phyloP scores from a whole-genome alignment of 2,888 invertebrate species.

The Crossocerus cetratus region DNA sequence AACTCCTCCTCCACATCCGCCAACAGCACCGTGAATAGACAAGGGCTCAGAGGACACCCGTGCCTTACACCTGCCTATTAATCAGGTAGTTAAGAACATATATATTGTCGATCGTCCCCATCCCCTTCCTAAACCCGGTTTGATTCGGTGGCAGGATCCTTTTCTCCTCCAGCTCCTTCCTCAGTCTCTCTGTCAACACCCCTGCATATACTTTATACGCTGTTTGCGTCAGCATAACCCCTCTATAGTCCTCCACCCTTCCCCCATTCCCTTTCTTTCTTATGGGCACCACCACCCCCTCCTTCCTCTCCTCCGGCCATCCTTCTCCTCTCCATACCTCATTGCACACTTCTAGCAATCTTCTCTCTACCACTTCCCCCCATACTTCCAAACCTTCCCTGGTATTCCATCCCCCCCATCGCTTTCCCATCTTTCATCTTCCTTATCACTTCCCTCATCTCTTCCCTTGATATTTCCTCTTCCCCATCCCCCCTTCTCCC shows the following conservation, averaged over 20 bases:
- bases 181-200: too few relatives aligned
- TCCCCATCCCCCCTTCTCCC: background rate
- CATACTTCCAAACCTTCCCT: background rate
- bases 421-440: background rate
- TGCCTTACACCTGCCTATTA: too few relatives aligned
- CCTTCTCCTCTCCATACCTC: conserved; percentile 7
- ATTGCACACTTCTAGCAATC: background rate
- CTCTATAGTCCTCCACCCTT: background rate
- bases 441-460: background rate
- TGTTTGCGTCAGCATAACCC: background rate
- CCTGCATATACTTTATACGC: too few relatives aligned
- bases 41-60: too few relatives aligned
- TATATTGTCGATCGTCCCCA: too few relatives aligned
- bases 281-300: conserved; percentile 5
- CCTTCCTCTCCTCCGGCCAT: conserved; percentile 11
- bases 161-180: too few relatives aligned
- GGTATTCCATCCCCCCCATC: background rate
- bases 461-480: background rate
- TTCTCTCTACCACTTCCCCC: too few relatives aligned
- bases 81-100: too few relatives aligned
- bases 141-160: too few relatives aligned
- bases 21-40: too few relatives aligned
- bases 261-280: conserved; percentile 31
- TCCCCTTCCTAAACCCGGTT: too few relatives aligned
- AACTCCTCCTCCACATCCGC: too few relatives aligned